Evolutionary conservation across 1,140 invertebrate genomes (phyloP).

Genomic region (Cataglyphis hispanica): DNA sequence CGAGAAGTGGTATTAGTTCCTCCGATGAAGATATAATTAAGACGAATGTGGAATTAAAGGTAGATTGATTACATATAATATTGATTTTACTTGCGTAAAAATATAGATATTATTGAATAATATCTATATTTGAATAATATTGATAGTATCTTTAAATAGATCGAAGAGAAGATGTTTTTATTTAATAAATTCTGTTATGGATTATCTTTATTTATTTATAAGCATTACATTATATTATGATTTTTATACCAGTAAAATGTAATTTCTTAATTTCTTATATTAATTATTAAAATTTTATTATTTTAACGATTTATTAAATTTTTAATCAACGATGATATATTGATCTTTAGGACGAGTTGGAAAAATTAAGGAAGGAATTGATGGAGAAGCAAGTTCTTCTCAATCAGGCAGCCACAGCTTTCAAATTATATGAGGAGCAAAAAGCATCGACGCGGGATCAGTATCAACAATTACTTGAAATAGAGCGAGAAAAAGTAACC

Average conservation of each 20-base stretch:
- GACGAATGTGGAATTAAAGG: constrained; percentile 93
- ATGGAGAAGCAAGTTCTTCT: constrained; percentile 94
- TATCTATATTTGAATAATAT: too few species aligned
- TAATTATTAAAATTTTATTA: constrained; percentile 15
- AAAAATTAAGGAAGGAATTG: constrained; percentile 92
- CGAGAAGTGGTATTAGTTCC: constrained; percentile 86
- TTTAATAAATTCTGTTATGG: background rate
- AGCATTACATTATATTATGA: background rate
- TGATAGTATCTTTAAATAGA: too few species aligned
- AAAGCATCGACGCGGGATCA: constrained; percentile 81
- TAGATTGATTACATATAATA: constrained; percentile 88
- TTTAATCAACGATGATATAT: background rate
- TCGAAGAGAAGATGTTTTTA: background rate
- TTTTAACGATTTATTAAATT: background rate
- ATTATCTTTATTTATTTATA: constrained; percentile 7
- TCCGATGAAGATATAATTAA: constrained; percentile 89
- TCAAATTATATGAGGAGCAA: constrained; percentile 91
- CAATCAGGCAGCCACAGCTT: constrained; percentile 92
- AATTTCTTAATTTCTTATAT: background rate
- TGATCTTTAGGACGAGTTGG: constrained; percentile 90
- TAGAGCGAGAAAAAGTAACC: constrained; percentile 79
- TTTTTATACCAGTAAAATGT: background rate
- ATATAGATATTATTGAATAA: too few species aligned
- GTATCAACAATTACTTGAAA: constrained; percentile 81
- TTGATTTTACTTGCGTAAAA: background rate